These are phyloP conservation scores for Xylophagus ater DNA, from an alignment of 2,888 invertebrate genomes.

Conservation along the genomic window DNA sequence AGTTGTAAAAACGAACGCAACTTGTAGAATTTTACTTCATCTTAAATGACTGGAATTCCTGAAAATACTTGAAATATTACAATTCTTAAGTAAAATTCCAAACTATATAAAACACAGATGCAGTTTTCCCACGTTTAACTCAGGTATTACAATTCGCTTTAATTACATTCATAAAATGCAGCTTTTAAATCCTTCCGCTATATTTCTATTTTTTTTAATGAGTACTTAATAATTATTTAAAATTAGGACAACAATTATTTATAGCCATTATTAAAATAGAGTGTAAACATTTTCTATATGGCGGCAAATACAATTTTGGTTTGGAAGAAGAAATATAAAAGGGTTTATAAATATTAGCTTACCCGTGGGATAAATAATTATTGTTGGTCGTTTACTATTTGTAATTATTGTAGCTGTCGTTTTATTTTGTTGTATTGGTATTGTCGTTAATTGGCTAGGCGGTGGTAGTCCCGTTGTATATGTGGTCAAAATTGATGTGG, in stretches of 20 bases:
- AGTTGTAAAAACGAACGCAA: too few relatives aligned
- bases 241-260: background rate
- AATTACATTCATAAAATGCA: background rate
- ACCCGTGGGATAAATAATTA: constrained; percentile 64
- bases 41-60: too few relatives aligned
- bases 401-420: constrained; percentile 21
- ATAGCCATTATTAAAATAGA: background rate
- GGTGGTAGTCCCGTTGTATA: constrained; percentile 4
- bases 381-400: constrained; percentile 58
- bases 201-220: background rate
- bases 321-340: background rate
- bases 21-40: too few relatives aligned
- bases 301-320: background rate
- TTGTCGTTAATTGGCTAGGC: constrained; percentile 4
- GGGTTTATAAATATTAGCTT: constrained; percentile 23
- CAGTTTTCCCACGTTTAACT: too few relatives aligned
- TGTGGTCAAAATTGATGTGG: background rate
- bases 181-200: background rate
- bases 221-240: background rate
- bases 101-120: too few relatives aligned
- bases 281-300: background rate
- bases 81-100: too few relatives aligned
- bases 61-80: too few relatives aligned
- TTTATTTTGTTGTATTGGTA: constrained; percentile 3
- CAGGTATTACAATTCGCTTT: too few relatives aligned